Evolutionary conservation across 2,113 vertebrate species (phyloP).

Genomic region (Euleptes europaea): DNA sequence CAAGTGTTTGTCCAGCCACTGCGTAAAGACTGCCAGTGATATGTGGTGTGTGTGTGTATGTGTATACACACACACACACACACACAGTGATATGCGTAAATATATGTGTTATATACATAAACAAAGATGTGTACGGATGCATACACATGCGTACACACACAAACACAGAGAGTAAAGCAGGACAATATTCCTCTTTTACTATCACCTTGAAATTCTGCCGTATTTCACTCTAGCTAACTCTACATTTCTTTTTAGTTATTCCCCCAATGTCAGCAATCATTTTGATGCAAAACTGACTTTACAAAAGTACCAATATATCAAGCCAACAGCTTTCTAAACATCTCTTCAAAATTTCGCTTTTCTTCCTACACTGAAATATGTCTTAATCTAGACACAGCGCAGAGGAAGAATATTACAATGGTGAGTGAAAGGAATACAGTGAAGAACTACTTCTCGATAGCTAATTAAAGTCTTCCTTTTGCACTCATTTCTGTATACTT

Average conservation of each 20-base stretch:
- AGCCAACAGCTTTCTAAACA: slow-evolving; percentile 46
- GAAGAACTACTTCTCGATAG: slow-evolving; percentile 37
- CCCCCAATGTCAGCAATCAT: slow-evolving; percentile 49
- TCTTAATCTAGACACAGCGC: slow-evolving; percentile 14
- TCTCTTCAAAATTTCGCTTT: slow-evolving; percentile 48
- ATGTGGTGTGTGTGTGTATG: too few relatives aligned
- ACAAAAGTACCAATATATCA: slow-evolving; percentile 34
- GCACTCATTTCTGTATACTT: slow-evolving; percentile 17
- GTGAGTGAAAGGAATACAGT: neutral
- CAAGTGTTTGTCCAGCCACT: too few relatives aligned
- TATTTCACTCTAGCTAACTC: slow-evolving; percentile 33
- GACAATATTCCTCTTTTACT: slow-evolving; percentile 33
- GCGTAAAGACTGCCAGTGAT: too few relatives aligned
- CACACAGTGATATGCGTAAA: too few relatives aligned
- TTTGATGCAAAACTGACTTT: slow-evolving; percentile 25
- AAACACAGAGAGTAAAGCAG: neutral
- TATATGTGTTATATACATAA: neutral
- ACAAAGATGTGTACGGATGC: too few relatives aligned
- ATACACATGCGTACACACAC: slow-evolving; percentile 16
- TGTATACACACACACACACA: too few relatives aligned
- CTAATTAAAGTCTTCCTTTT: slow-evolving; percentile 19
- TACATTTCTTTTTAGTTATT: slow-evolving; percentile 25
- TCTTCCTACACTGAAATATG: slow-evolving; percentile 8
- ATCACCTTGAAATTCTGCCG: neutral
- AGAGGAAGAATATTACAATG: neutral